A percentile compares a stretch with the other conserved stretches of the same genome.
These are phyloP conservation scores for Drepana falcataria DNA, from an alignment of 2,888 invertebrate genomes.

Conservation along the genomic window DNA sequence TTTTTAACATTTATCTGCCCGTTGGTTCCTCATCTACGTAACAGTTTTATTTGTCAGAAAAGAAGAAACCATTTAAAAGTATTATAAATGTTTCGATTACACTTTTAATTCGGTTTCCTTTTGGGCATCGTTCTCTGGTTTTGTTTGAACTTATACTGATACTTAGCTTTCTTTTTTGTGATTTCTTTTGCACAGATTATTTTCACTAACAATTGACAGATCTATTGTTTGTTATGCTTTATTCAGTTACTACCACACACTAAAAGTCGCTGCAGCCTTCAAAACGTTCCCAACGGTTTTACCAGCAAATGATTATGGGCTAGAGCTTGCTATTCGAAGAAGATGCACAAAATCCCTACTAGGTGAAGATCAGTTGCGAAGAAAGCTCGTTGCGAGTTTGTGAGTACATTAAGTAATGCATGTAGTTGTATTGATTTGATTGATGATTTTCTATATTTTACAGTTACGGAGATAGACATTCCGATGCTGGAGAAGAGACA, in stretches of 20 bases:
- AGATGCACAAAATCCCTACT: conserved; percentile 67
- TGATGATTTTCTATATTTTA: conserved; percentile 6
- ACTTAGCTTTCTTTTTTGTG: too few relatives aligned
- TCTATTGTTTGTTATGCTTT: too few relatives aligned
- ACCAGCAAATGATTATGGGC: conserved; percentile 47
- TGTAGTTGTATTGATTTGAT: conserved; percentile 3
- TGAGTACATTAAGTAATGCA: conserved; percentile 26
- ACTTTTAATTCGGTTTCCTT: too few relatives aligned
- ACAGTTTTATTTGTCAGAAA: too few relatives aligned
- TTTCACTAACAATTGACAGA: too few relatives aligned
- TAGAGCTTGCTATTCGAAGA: conserved; percentile 67
- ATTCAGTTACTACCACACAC: conserved; percentile 52
- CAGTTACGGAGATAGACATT: conserved; percentile 42
- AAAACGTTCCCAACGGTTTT: conserved; percentile 50
- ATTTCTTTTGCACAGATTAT: too few relatives aligned
- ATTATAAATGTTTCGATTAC: too few relatives aligned
- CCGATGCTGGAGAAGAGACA: conserved; percentile 6
- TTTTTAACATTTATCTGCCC: too few relatives aligned
- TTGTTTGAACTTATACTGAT: too few relatives aligned
- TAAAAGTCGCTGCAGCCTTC: conserved; percentile 56
- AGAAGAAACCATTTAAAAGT: too few relatives aligned
- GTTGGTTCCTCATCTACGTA: too few relatives aligned
- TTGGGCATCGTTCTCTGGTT: too few relatives aligned
- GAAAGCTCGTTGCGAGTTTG: conserved; percentile 53
- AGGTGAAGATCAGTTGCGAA: conserved; percentile 60